Percentiles rank a stretch among this genome's conserved stretches.
phyloP scores from a whole-genome alignment of 2,797 vertebrate species.

The Rhyacichthys aspro region DNA sequence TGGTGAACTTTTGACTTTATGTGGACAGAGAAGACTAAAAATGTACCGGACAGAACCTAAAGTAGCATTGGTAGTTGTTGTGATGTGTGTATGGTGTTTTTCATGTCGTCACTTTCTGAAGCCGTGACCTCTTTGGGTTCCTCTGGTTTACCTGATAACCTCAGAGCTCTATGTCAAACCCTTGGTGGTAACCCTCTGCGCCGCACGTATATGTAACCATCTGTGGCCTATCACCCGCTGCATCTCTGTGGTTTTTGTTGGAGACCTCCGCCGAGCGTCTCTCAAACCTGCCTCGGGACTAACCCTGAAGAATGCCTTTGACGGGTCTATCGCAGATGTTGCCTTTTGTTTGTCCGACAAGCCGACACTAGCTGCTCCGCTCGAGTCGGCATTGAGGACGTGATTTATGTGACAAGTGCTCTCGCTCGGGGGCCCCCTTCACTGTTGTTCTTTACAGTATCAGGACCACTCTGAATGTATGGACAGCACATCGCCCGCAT shows the following conservation, averaged over 20 bases:
- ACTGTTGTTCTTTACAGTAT: slow-evolving; percentile 62
- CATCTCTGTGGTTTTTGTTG: slow-evolving; percentile 69
- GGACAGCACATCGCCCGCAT: slow-evolving; percentile 69
- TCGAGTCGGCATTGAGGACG: slow-evolving; percentile 61
- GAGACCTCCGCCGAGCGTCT: slow-evolving; percentile 68
- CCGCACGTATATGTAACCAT: slow-evolving; percentile 79
- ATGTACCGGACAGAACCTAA: too few relatives aligned
- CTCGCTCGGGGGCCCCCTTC: slow-evolving; percentile 43
- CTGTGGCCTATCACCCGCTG: slow-evolving; percentile 72
- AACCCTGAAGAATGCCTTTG: slow-evolving; percentile 78
- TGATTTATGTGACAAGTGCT: slow-evolving; percentile 75
- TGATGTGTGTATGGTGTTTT: neutral
- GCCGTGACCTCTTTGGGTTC: slow-evolving; percentile 21
- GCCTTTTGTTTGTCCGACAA: slow-evolving; percentile 79
- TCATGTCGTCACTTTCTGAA: slow-evolving; percentile 6
- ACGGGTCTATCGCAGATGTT: slow-evolving; percentile 67
- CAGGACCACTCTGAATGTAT: slow-evolving; percentile 56
- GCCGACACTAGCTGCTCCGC: slow-evolving; percentile 67
- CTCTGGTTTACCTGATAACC: slow-evolving; percentile 40
- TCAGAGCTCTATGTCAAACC: slow-evolving; percentile 32
- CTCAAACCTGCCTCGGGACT: slow-evolving; percentile 51
- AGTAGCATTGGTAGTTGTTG: too few relatives aligned
- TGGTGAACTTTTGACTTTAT: too few relatives aligned
- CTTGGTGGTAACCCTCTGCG: slow-evolving; percentile 45
- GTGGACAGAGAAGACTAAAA: too few relatives aligned